Evolutionary conservation across 2,797 vertebrate genomes (phyloP).

Genomic region (Thamnophis elegans): DNA sequence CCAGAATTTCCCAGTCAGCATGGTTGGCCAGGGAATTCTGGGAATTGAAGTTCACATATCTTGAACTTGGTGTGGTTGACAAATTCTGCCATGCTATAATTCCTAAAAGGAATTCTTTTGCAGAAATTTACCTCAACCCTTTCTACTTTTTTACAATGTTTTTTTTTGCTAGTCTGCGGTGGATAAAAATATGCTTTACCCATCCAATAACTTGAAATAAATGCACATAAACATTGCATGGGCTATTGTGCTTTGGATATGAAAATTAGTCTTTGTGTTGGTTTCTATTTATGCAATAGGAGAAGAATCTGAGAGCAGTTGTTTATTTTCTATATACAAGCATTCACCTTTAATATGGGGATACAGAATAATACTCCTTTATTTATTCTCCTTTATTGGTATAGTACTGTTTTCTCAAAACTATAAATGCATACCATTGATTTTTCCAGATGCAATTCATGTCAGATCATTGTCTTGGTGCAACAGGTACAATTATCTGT

Average conservation of each 20-base stretch:
- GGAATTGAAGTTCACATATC: neutral
- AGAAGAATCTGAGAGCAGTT: neutral
- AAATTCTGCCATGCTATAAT: neutral
- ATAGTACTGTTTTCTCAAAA: neutral
- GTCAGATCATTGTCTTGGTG: neutral
- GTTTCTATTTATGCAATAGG: neutral
- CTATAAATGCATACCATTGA: neutral
- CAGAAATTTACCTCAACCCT: neutral
- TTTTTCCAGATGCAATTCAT: neutral
- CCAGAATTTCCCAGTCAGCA: neutral
- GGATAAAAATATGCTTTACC: neutral
- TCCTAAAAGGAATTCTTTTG: neutral
- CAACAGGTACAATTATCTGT: neutral
- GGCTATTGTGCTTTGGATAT: neutral
- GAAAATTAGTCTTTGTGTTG: neutral
- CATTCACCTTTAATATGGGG: neutral
- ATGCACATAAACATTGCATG: neutral
- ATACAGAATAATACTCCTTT: neutral
- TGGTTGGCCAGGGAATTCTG: neutral
- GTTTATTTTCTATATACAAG: neutral
- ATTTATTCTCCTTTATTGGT: neutral
- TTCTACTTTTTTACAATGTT: no score
- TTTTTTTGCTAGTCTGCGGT: neutral
- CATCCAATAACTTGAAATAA: neutral
- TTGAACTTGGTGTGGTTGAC: neutral